phyloP scores from a whole-genome alignment of 2,113 vertebrate genomes.

The Colistium nudipinnis region DNA sequence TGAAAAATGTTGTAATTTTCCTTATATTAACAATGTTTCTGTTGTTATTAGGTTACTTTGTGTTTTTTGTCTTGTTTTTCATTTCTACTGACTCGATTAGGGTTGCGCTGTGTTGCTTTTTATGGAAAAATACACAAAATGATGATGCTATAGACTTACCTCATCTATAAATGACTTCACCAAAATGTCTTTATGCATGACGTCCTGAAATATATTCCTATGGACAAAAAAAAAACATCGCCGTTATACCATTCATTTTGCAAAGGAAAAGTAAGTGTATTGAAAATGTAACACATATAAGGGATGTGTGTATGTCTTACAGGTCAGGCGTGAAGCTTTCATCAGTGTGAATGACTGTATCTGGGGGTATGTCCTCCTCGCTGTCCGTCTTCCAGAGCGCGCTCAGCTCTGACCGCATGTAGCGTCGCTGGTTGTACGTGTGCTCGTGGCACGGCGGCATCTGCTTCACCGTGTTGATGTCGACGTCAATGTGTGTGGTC shows the following conservation, averaged over 20 bases:
- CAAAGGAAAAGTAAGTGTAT: background rate
- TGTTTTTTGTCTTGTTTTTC: background rate
- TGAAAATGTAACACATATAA: background rate
- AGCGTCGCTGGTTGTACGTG: constrained; percentile 92
- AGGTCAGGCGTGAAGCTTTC: constrained; percentile 94
- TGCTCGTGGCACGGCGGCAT: constrained; percentile 98
- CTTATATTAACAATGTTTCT: too few species aligned
- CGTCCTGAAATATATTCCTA: constrained; percentile 97
- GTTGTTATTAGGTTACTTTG: too few species aligned
- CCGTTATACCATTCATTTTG: background rate
- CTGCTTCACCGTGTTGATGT: constrained; percentile 97
- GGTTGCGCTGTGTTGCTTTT: background rate
- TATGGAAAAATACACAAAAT: background rate
- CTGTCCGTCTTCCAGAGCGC: constrained; percentile 92
- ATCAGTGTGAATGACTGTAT: constrained; percentile 89
- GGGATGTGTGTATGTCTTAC: constrained; percentile 76
- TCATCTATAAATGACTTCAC: constrained; percentile 95
- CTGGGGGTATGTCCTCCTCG: constrained; percentile 91
- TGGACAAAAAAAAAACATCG: background rate
- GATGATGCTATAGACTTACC: constrained; percentile 78
- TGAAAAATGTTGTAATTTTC: too few species aligned
- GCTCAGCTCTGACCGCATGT: constrained; percentile 91
- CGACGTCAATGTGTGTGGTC: constrained; percentile 96
- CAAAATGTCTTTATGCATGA: constrained; percentile 91
- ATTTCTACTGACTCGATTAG: background rate